A percentile compares a stretch with the other conserved stretches of the same genome.
Conservation (phyloP, 2,797 vertebrate genomes). For the Crax fasciolata region DNA sequence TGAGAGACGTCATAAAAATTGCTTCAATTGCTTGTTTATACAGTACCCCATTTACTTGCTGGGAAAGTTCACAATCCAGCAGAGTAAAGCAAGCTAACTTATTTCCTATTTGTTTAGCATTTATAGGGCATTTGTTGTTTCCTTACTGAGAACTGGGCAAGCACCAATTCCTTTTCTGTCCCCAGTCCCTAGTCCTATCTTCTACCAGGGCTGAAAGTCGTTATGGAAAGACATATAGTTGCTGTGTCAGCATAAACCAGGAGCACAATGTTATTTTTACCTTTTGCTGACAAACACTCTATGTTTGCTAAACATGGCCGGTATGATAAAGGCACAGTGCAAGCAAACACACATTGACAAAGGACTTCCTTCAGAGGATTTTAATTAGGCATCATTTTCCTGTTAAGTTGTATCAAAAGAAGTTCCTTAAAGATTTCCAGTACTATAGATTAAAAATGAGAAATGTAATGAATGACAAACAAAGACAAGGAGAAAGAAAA, state of each 20-base stretch:
- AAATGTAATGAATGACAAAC: constrained; percentile 28
- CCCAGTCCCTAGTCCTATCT: neutral
- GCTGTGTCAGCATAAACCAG: constrained; percentile 2
- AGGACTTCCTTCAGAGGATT: constrained; percentile 5
- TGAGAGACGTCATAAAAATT: neutral
- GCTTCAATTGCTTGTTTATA: neutral
- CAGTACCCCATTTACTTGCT: neutral
- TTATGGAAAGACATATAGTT: constrained; percentile 27
- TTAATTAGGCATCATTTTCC: constrained; percentile 43
- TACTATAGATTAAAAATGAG: neutral
- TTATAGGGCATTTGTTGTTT: neutral
- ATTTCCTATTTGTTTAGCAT: neutral
- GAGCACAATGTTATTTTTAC: constrained; percentile 44
- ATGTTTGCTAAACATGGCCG: constrained; percentile 27
- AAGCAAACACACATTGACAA: constrained; percentile 30
- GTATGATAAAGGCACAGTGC: constrained; percentile 8
- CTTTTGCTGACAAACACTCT: constrained; percentile 16
- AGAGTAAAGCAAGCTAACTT: neutral
- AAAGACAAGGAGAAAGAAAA: constrained; percentile 36
- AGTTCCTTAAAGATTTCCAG: constrained; percentile 1
- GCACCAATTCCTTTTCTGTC: neutral
- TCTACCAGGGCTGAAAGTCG: neutral
- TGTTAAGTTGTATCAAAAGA: constrained; percentile 10
- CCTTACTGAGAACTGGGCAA: neutral
- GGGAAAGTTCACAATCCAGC: neutral